A percentile compares a stretch with the other conserved stretches of the same genome.
These are phyloP conservation scores for Galago senegalensis DNA, from an alignment of 2,797 vertebrate genomes.

Conservation along the genomic window DNA sequence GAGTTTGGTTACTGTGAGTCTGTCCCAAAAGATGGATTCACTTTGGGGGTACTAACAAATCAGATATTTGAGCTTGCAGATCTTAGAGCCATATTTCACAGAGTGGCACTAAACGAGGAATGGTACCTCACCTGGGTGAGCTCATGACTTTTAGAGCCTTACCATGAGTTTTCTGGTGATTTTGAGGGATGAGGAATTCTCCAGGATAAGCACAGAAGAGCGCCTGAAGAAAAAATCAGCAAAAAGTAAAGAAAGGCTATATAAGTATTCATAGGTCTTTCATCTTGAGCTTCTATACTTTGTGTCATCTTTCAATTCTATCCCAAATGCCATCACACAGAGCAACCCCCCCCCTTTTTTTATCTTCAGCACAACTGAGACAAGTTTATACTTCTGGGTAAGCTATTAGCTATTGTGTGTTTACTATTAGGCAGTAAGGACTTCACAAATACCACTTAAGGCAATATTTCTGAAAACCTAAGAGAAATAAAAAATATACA, in stretches of 20 bases:
- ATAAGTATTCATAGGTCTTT: background rate
- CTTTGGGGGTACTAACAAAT: background rate
- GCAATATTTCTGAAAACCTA: background rate
- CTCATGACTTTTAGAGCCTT: background rate
- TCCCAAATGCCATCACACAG: background rate
- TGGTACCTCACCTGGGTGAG: background rate
- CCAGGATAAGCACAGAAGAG: background rate
- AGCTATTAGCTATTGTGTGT: background rate
- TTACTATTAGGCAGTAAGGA: background rate
- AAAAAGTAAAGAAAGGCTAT: background rate
- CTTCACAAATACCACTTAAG: background rate
- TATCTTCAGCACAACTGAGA: background rate
- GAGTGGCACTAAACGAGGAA: background rate
- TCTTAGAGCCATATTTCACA: background rate
- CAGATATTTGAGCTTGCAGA: background rate
- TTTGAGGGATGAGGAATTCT: background rate
- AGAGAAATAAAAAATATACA: slow-evolving; percentile 2
- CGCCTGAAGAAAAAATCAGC: background rate
- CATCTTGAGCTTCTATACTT: background rate
- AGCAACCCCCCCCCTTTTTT: background rate
- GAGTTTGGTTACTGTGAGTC: background rate
- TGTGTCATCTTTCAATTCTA: background rate
- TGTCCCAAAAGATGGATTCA: background rate
- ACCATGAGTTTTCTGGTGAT: background rate
- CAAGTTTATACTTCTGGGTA: background rate